Evolutionary conservation across 2,113 vertebrate species (phyloP), one percentile per base, ranked within the genome.

Genomic region (Apaloderma vittatum): DNA sequence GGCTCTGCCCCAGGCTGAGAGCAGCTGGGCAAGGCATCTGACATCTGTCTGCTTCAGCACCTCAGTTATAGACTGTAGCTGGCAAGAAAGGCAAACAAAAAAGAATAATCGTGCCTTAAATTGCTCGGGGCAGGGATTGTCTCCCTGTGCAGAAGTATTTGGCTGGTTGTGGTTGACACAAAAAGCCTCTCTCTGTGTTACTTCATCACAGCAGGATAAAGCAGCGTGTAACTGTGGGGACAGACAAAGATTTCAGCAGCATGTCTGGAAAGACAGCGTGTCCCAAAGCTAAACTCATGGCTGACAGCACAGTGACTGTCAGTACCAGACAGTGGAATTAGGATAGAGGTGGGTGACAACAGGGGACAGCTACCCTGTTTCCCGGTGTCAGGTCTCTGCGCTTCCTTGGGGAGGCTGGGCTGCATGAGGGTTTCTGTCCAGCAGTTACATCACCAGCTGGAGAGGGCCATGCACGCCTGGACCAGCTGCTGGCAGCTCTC

Each of bases 81-180:
- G 73, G 43, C 76, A 58, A 55, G 13, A 32, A 23, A 85, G 57
- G 63, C 76, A 37, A 11, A 48, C 20, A 43, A 52, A 58, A 61
- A 48, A 17, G 12, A 70, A 68, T 81, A 67, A 29, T 2, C 4
- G 3, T 11, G 15, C 46, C 15, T 52, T 71, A 59, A 34, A 27
- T 74, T 16, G 52, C 86, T 78, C 4, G 12, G 86, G 75, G 85
- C 74, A 70, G 43, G 52, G 68, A 66, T 13, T 94, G 52, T 48
- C 71, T 77, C 46, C 6, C 59, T 57, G 34, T 16, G 58, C 0
- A 2, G 82, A 88, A 93, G 48, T 43, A 23, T 63, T 48, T 24
- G 21, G 3, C 34, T 0, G 1, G 30, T 37, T 63, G 65, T 0
- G 6, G 36, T 46, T 30, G 55, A 34, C 83, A 81, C 29, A 72